Conservation (phyloP, 2,888 invertebrate species). For the Alviniconcha strummeri region DNA sequence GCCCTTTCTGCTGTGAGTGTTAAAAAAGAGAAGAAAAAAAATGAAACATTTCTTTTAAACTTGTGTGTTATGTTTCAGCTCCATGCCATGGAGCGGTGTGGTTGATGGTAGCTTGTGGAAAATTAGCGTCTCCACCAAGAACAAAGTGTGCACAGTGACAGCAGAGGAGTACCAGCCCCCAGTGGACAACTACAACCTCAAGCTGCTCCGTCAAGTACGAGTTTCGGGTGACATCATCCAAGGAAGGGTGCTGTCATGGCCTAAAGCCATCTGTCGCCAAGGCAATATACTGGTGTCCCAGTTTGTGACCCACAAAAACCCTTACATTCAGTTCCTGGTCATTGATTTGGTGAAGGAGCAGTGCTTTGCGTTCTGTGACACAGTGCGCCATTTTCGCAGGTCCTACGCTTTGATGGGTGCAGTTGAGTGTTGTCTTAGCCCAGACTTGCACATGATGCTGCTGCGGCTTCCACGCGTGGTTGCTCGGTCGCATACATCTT, state of each 20-base stretch:
- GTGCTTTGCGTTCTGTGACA: slow-evolving; percentile 38
- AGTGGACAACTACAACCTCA: not conserved
- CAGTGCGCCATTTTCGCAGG: slow-evolving; percentile 38
- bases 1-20: no score
- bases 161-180: slow-evolving; percentile 14
- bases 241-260: slow-evolving; percentile 24
- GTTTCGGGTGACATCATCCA: slow-evolving; percentile 16
- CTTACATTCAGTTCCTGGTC: slow-evolving; percentile 40
- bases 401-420: slow-evolving; percentile 33
- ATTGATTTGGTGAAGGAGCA: slow-evolving; percentile 25
- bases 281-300: slow-evolving; percentile 26
- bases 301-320: slow-evolving; percentile 22
- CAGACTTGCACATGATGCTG: slow-evolving; percentile 36
- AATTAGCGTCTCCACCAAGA: slow-evolving; percentile 17
- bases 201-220: not conserved
- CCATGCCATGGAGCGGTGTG: slow-evolving; percentile 23
- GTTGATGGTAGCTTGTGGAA: slow-evolving; percentile 24
- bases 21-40: not conserved
- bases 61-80: slow-evolving; percentile 3
- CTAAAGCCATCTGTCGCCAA: slow-evolving; percentile 26
- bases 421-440: slow-evolving; percentile 40
- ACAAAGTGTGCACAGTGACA: slow-evolving; percentile 5
- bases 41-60: not conserved
- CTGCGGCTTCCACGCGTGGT: slow-evolving; percentile 41
- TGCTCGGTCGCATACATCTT: slow-evolving; percentile 33